phyloP scores from a whole-genome alignment of 2,113 vertebrate species.

The Pseudorectes ferrugineus region DNA sequence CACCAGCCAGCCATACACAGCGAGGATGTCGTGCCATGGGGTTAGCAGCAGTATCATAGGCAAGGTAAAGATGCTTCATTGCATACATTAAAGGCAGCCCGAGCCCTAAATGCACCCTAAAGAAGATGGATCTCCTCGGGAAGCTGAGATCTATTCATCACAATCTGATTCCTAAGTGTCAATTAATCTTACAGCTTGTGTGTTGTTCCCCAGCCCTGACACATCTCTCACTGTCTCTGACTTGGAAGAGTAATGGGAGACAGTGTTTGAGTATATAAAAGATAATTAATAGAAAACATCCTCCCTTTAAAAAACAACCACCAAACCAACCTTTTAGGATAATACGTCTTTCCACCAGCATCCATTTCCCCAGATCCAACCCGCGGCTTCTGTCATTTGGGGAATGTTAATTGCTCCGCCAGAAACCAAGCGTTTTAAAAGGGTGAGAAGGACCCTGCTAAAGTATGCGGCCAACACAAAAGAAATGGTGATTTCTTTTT shows the following conservation, averaged over 20 bases:
- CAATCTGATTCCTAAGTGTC: constrained; percentile 30
- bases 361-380: background rate
- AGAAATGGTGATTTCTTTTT: background rate
- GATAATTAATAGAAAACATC: constrained; percentile 63
- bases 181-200: constrained; percentile 14
- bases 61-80: constrained; percentile 56
- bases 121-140: constrained; percentile 19
- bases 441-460: background rate
- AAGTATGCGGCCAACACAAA: background rate
- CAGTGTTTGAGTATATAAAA: constrained; percentile 62
- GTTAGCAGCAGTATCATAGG: constrained; percentile 19
- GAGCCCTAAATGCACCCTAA: constrained; percentile 37
- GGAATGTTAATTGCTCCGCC: constrained; percentile 19
- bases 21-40: constrained; percentile 6
- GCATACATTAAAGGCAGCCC: constrained; percentile 55
- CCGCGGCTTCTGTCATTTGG: background rate
- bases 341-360: background rate
- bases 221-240: constrained; percentile 28
- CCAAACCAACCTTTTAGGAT: constrained; percentile 17
- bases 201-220: constrained; percentile 23
- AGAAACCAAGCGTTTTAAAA: background rate
- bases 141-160: constrained; percentile 21
- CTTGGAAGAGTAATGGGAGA: constrained; percentile 12
- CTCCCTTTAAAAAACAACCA: constrained; percentile 43
- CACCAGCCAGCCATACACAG: constrained; percentile 11